These are phyloP conservation scores for Pangasius sanitwongsei DNA, from an alignment of 2,797 vertebrate genomes.

Conservation along the genomic window DNA sequence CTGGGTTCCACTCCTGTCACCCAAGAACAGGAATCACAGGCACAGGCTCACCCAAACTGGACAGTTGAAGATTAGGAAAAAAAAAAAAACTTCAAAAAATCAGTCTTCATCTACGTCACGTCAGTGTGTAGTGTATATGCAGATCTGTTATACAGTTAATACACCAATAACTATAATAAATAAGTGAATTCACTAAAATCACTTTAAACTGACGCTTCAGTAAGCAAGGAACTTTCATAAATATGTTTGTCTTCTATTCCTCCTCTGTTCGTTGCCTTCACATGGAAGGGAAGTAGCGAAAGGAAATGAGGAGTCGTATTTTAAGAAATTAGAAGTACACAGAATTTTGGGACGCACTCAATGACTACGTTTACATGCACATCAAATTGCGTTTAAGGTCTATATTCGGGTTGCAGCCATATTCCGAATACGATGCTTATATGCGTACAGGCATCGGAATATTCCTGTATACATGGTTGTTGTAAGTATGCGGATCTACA, in stretches of 20 bases:
- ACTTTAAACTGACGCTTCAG: not conserved
- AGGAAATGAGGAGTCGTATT: not conserved
- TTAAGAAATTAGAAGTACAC: not conserved
- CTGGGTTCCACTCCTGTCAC: too few species aligned
- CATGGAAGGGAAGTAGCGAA: not conserved
- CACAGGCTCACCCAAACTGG: not conserved
- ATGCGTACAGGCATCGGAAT: too few species aligned
- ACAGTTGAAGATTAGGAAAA: not conserved
- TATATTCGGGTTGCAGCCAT: too few species aligned
- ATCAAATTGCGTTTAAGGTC: too few species aligned
- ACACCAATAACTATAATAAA: not conserved
- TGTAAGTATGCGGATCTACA: too few species aligned
- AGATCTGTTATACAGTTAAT: too few species aligned
- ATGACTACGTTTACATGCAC: too few species aligned
- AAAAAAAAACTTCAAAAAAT: not conserved
- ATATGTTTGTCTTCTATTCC: not conserved
- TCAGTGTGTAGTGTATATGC: too few species aligned
- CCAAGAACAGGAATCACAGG: not conserved
- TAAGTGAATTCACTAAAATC: not conserved
- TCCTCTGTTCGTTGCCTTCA: not conserved
- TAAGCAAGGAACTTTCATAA: not conserved
- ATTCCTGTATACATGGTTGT: too few species aligned
- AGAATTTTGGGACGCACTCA: not conserved
- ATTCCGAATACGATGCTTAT: too few species aligned
- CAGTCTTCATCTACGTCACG: too few species aligned